phyloP scores from a whole-genome alignment of 2,888 invertebrate species.

The Campoplex nolae region DNA sequence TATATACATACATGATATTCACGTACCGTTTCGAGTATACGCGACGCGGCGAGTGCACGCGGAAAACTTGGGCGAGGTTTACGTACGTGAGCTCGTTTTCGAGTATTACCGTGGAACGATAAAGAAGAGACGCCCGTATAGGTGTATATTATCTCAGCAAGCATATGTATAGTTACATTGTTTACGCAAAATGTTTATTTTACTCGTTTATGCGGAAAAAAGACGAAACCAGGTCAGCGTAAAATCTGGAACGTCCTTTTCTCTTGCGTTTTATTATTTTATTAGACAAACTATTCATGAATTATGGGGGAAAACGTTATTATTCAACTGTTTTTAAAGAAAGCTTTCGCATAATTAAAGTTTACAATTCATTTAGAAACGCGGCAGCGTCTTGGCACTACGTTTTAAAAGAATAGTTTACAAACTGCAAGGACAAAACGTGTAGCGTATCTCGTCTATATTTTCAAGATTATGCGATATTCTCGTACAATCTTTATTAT shows the following conservation, averaged over 20 bases:
- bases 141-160: conserved; percentile 14
- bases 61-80: conserved; percentile 33
- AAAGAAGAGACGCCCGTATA: conserved; percentile 48
- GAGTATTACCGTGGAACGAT: conserved; percentile 59
- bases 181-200: conserved; percentile 3
- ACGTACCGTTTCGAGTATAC: conserved; percentile 34
- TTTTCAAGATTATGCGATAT: too few species aligned
- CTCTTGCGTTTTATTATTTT: not conserved
- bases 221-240: not conserved
- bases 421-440: too few species aligned
- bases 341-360: too few species aligned
- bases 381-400: too few species aligned
- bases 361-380: too few species aligned
- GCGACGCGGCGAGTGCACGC: conserved; percentile 23
- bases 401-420: too few species aligned
- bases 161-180: not conserved
- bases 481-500: not conserved
- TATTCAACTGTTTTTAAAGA: too few species aligned
- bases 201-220: conserved; percentile 1
- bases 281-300: not conserved
- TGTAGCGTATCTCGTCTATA: not conserved
- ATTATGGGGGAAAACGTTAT: too few species aligned
- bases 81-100: conserved; percentile 58
- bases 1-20: conserved; percentile 15
- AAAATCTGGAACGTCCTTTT: conserved; percentile 1